phyloP scores from a whole-genome alignment of 2,797 vertebrate genomes.

The Podarcis lilfordi region DNA sequence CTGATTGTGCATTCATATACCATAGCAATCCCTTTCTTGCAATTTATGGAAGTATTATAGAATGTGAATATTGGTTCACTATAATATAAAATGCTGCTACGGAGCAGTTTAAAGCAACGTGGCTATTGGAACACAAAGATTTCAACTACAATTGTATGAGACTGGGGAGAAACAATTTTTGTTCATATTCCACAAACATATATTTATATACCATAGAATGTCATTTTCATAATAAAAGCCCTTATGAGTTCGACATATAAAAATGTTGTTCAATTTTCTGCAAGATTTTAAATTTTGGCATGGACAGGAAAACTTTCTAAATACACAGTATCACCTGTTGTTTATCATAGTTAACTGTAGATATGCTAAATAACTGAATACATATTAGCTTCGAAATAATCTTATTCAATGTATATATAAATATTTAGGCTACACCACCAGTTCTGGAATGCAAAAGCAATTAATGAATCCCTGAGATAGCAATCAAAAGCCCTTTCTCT shows the following conservation, averaged over 20 bases:
- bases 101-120: conserved; percentile 45
- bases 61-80: conserved; percentile 49
- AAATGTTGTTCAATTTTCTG: conserved; percentile 16
- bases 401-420: conserved; percentile 30
- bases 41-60: conserved; percentile 46
- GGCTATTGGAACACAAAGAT: conserved; percentile 48
- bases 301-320: conserved; percentile 11
- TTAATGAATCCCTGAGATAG: conserved; percentile 53
- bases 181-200: conserved; percentile 36
- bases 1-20: conserved; percentile 5
- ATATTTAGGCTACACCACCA: conserved; percentile 46
- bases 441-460: conserved; percentile 43
- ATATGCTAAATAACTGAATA: conserved; percentile 42
- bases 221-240: conserved; percentile 44
- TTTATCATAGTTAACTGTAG: conserved; percentile 37
- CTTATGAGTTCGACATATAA: background rate
- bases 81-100: conserved; percentile 12
- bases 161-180: conserved; percentile 50
- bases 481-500: conserved; percentile 39
- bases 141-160: conserved; percentile 54
- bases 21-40: conserved; percentile 12
- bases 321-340: conserved; percentile 19
- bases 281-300: conserved; percentile 21
- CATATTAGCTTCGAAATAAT: conserved; percentile 44
- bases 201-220: conserved; percentile 45